Base-by-base conservation (phyloP, 2,888 invertebrate species). In the Hoplodrina blanda region DNA sequence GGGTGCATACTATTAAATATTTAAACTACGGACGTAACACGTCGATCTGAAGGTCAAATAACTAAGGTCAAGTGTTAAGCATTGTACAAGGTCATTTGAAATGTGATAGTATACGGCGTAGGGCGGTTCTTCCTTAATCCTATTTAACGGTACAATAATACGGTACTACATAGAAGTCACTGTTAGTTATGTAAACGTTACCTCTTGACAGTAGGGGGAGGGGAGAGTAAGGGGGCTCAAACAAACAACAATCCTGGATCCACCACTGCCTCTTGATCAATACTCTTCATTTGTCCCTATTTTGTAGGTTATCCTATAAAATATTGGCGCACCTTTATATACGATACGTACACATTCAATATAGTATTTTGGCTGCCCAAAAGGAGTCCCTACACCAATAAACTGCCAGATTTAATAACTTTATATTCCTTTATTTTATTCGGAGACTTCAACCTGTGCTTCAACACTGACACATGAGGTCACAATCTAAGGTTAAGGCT, bases 31-130 rank as follows among this genome's bases (percentile, higher is more conserved):
- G 49, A 68, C 41, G 44, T 53, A n/a, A 33, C 61, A 73, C 67
- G 64, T 69, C 44, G 44, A 62, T 54, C 62, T 60, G 74, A 84
- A 84, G 85, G 85, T 80, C 55, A 80, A 66, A 59, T 62, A 66
- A 44, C 62, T 72, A 79, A 84, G 82, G 82, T 82, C 73, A 82
- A 82, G 82, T 70, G 67, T 62, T 72, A 73, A 71, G 69, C 61
- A 62, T 62, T 61, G 56, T 64, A 57, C 83, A 82, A 52, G 69
- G 83, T 64, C 75, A 77, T 41, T 44, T 62, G 53, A 68, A 73
- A 77, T 72, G 37, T 54, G 59, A 72, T 69, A 70, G 73, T 59
- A 55, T 63, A 63, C 57, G n/a, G n/a, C n/a, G 60, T 57, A 64
- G 44, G 50, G 69, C 55, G 37, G 61, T 71, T 71, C 68, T 68